These are phyloP conservation scores for Aphis gossypii DNA, from an alignment of 1,140 invertebrate genomes.

Conservation along the genomic window DNA sequence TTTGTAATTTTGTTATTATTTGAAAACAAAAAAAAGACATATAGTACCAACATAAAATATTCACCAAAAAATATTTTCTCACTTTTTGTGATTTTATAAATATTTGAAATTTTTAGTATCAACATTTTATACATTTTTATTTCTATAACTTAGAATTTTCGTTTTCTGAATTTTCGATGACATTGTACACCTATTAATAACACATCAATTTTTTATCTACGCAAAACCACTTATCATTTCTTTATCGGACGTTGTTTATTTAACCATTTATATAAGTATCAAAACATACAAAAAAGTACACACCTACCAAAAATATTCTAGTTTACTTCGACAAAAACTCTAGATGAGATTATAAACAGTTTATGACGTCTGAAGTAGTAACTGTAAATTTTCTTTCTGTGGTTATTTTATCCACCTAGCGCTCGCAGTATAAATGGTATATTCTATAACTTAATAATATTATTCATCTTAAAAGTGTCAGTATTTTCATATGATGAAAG, in stretches of 20 bases:
- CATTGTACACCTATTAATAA: not conserved
- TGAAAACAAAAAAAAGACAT: not conserved
- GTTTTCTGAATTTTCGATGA: not conserved
- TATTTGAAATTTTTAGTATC: not conserved
- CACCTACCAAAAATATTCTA: not conserved
- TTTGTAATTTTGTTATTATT: not conserved
- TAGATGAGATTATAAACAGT: not conserved
- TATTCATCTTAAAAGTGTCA: constrained; percentile 2
- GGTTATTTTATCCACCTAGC: not conserved
- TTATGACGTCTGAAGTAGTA: not conserved
- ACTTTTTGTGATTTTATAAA: not conserved
- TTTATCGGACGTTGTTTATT: not conserved
- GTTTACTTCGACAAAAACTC: not conserved
- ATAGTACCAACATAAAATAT: not conserved
- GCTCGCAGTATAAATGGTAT: not conserved
- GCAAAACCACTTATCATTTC: not conserved
- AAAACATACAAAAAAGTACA: not conserved
- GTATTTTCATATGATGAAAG: constrained; percentile 18
- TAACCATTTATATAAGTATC: not conserved
- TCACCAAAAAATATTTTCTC: not conserved
- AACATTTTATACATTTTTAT: not conserved
- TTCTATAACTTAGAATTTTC: not conserved
- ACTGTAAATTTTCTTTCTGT: not conserved
- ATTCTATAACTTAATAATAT: constrained; percentile 30
- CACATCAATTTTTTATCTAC: not conserved